phyloP scores from a whole-genome alignment of 1,140 invertebrate genomes.

The Venustaconcha ellipsiformis region DNA sequence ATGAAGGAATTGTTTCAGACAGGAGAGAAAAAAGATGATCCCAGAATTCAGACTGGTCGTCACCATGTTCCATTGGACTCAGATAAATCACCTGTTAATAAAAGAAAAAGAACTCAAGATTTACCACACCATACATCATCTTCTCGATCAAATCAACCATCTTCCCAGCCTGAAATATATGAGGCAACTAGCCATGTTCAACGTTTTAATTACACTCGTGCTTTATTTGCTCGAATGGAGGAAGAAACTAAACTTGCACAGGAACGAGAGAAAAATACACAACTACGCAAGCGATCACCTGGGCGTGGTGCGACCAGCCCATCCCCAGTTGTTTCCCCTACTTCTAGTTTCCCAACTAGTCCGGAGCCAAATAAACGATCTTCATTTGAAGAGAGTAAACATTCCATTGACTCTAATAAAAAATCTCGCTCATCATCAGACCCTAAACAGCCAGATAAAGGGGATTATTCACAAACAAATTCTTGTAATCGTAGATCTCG shows the following conservation, averaged over 20 bases:
- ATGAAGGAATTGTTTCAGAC: constrained; percentile 53
- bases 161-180: constrained; percentile 26
- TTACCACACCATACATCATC: constrained; percentile 10
- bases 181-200: constrained; percentile 52
- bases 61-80: constrained; percentile 10
- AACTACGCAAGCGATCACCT: constrained; percentile 19
- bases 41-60: not conserved
- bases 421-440: constrained; percentile 10
- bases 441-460: not conserved
- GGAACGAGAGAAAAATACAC: constrained; percentile 44
- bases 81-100: constrained; percentile 1
- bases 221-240: constrained; percentile 92
- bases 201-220: constrained; percentile 91
- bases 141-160: constrained; percentile 1
- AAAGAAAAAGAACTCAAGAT: constrained; percentile 5
- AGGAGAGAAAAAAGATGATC: constrained; percentile 1
- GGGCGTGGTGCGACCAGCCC: constrained; percentile 1
- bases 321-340: constrained; percentile 41
- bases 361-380: constrained; percentile 3
- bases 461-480: not conserved
- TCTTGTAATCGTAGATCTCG: constrained; percentile 7
- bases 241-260: constrained; percentile 59
- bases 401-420: not conserved
- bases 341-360: constrained; percentile 18
- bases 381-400: not conserved